Percentiles rank a stretch among this genome's conserved stretches.
These are phyloP conservation scores for Formica exsecta DNA, from an alignment of 1,140 invertebrate genomes.

Conservation along the genomic window DNA sequence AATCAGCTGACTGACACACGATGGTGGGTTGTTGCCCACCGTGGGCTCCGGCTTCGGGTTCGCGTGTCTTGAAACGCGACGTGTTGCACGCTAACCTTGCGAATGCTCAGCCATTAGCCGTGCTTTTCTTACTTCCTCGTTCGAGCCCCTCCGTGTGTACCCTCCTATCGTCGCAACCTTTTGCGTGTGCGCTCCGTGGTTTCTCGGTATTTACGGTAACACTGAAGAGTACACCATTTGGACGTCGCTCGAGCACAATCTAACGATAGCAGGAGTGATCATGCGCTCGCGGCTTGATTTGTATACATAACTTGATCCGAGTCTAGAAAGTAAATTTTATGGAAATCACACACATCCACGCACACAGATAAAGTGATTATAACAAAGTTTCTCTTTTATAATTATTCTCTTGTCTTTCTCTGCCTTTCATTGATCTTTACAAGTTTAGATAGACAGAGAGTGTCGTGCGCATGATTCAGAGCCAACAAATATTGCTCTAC, in stretches of 20 bases:
- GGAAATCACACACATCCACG: background rate
- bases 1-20: conserved; percentile 85
- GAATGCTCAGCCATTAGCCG: conserved; percentile 83
- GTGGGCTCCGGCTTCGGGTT: conserved; percentile 57
- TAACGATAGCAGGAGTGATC: conserved; percentile 34
- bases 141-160: conserved; percentile 54
- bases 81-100: conserved; percentile 79
- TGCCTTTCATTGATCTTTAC: background rate
- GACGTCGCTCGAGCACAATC: conserved; percentile 22
- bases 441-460: background rate
- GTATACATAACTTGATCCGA: background rate
- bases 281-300: conserved; percentile 32
- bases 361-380: background rate
- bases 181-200: conserved; percentile 18
- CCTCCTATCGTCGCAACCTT: conserved; percentile 66
- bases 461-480: conserved; percentile 32
- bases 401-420: background rate
- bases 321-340: background rate
- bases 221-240: conserved; percentile 5
- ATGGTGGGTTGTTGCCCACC: conserved; percentile 76
- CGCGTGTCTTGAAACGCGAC: conserved; percentile 77
- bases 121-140: conserved; percentile 80
- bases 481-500: conserved; percentile 34
- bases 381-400: background rate
- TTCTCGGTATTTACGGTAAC: conserved; percentile 49